Conservation (phyloP, 1,140 invertebrate genomes). For the Colletes gigas region DNA sequence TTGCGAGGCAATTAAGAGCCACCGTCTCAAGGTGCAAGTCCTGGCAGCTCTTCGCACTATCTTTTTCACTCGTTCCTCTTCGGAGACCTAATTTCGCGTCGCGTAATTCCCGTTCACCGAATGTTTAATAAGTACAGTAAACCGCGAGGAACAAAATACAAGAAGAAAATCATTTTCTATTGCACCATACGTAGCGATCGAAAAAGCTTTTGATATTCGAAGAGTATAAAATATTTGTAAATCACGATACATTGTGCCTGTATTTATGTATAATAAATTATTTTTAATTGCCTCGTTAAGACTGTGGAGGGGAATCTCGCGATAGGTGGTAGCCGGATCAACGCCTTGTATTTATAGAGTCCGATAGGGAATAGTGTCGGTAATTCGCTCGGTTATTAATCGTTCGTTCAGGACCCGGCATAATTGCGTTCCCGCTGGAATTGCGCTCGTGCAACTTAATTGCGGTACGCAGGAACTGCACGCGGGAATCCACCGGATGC, state of each 20-base stretch:
- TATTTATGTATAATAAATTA: conserved; percentile 27
- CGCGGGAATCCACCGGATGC: conserved; percentile 54
- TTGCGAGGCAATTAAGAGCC: conserved; percentile 37
- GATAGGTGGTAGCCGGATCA: conserved; percentile 26
- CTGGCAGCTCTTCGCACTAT: conserved; percentile 16
- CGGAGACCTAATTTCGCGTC: no score
- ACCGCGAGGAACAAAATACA: no score
- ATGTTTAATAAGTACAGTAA: no score
- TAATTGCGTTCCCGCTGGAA: conserved; percentile 54
- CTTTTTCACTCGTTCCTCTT: conserved; percentile 12
- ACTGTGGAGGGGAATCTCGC: no score
- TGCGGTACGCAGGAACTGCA: conserved; percentile 46
- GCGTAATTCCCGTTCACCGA: no score
- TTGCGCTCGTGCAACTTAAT: conserved; percentile 51
- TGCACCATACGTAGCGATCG: no score
- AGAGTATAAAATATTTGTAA: no score
- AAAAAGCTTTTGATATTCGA: no score
- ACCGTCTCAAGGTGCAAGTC: neutral
- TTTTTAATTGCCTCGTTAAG: conserved; percentile 20
- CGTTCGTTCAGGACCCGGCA: conserved; percentile 37
- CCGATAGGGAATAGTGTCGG: conserved; percentile 28
- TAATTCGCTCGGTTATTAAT: conserved; percentile 56
- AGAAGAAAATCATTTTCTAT: no score
- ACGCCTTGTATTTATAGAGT: conserved; percentile 49
- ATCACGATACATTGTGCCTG: no score